Percentiles rank a stretch among this genome's conserved stretches.
Evolutionary conservation across 2,797 vertebrate species (phyloP).

Genomic region (Champsocephalus gunnari): DNA sequence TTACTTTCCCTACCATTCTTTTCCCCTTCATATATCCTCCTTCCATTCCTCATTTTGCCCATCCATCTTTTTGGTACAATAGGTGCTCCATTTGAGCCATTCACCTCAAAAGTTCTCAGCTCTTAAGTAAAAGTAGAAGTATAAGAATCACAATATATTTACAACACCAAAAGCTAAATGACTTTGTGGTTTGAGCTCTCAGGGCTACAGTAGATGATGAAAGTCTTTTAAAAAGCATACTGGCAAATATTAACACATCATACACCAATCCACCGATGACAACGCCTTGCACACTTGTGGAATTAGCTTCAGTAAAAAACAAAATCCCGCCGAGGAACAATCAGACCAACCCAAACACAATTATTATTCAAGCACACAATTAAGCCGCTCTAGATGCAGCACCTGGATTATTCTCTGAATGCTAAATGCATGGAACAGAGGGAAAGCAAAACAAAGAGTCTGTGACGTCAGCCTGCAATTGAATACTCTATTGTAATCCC

Average conservation of each 20-base stretch:
- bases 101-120: conserved; percentile 5
- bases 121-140: conserved; percentile 1
- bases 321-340: conserved; percentile 58
- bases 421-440: conserved; percentile 47
- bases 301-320: conserved; percentile 42
- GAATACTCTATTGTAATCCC: conserved; percentile 77
- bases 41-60: conserved; percentile 50
- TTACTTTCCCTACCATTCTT: conserved; percentile 45
- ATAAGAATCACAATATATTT: neutral
- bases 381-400: conserved; percentile 63
- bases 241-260: conserved; percentile 1
- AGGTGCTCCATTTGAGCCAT: neutral
- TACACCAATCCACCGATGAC: conserved; percentile 7
- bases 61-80: conserved; percentile 19
- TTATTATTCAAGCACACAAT: conserved; percentile 75
- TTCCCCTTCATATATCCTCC: conserved; percentile 27
- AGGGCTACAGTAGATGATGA: neutral
- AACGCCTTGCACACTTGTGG: conserved; percentile 6
- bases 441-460: conserved; percentile 68
- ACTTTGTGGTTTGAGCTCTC: neutral
- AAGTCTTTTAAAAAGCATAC: neutral
- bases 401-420: conserved; percentile 73
- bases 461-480: conserved; percentile 62
- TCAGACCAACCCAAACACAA: conserved; percentile 67
- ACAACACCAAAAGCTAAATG: neutral